Evolutionary conservation across 2,888 invertebrate species (phyloP).

Genomic region (Eurois occulta): DNA sequence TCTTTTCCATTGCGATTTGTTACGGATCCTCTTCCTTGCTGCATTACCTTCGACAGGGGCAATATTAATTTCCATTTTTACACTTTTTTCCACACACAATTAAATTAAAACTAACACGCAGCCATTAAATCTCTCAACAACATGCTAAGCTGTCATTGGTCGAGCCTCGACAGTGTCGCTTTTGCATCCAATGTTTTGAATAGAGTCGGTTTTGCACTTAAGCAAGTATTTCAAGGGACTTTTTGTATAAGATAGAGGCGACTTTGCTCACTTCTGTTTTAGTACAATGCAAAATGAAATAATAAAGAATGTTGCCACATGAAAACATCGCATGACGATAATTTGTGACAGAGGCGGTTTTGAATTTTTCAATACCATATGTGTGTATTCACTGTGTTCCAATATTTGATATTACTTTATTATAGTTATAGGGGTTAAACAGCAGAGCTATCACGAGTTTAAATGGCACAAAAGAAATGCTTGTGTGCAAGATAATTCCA

Average conservation of each 20-base stretch:
- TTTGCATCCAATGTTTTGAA: constrained; percentile 30
- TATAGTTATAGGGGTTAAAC: too few species aligned
- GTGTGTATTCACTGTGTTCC: too few species aligned
- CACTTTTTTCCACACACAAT: constrained; percentile 5
- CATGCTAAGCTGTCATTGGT: constrained; percentile 42
- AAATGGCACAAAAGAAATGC: too few species aligned
- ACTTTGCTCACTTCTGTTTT: not conserved
- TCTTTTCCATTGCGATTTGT: not conserved
- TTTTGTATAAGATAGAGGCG: constrained; percentile 9
- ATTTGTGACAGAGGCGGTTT: constrained; percentile 10
- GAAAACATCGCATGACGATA: constrained; percentile 21
- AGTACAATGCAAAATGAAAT: not conserved
- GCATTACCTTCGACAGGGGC: constrained; percentile 9
- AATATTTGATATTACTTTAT: too few species aligned
- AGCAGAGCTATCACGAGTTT: too few species aligned
- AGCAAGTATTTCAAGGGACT: constrained; percentile 4
- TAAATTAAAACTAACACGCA: constrained; percentile 7
- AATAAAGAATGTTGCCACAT: constrained; percentile 8
- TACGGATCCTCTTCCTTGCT: constrained; percentile 14
- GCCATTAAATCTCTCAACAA: not conserved
- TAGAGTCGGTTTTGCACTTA: constrained; percentile 22
- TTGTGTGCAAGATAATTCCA: too few species aligned
- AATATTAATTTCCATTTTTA: constrained; percentile 25
- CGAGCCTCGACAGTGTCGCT: constrained; percentile 34
- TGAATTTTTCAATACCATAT: too few species aligned